Percentiles rank a stretch among this genome's conserved stretches.
Conservation (phyloP, 2,113 vertebrate genomes). For the Bufo bufo region DNA sequence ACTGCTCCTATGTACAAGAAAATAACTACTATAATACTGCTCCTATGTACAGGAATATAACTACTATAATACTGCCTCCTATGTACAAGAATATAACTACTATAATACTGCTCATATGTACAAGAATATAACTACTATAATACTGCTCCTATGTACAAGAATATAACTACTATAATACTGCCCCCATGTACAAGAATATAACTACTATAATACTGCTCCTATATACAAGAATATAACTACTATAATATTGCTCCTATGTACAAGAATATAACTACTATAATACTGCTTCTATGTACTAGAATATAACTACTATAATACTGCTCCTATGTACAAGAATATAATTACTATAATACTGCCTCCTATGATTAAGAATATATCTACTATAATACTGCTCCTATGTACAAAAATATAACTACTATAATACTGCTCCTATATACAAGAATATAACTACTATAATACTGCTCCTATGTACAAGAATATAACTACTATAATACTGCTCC, state of each 20-base stretch:
- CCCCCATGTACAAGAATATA: background rate
- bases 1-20: conserved; percentile 1
- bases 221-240: background rate
- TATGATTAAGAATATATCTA: background rate
- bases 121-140: conserved; percentile 21
- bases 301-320: conserved; percentile 15
- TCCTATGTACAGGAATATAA: background rate
- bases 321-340: background rate
- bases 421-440: background rate
- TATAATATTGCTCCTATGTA: background rate
- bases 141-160: background rate
- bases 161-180: conserved; percentile 18
- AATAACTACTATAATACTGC: conserved; percentile 11
- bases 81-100: conserved; percentile 8
- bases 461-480: conserved; percentile 1
- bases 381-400: background rate
- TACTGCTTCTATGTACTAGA: background rate
- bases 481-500: conserved; percentile 1
- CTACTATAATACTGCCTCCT: background rate
- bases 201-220: conserved; percentile 4
- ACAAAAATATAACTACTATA: conserved; percentile 13
- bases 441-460: conserved; percentile 6
- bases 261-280: no score
- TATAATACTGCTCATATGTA: background rate
- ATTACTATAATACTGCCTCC: conserved; percentile 5